A percentile compares a stretch with the other conserved stretches of the same genome.
Conservation (phyloP, 1,140 invertebrate genomes). For the Drosophila suzukii region DNA sequence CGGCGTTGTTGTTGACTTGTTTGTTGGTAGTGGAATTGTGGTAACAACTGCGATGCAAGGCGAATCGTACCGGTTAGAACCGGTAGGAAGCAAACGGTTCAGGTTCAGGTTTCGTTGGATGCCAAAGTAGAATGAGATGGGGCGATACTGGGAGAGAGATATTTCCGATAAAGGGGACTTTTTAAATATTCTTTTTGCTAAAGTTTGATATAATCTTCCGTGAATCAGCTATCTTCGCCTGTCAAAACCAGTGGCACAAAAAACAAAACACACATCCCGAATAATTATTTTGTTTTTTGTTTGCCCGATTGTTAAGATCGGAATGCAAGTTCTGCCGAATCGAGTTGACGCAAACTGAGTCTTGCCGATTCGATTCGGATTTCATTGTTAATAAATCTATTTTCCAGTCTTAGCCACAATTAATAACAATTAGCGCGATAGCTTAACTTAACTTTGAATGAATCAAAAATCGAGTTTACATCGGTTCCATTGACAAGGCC, state of each 20-base stretch:
- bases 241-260: slow-evolving; percentile 23
- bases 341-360: slow-evolving; percentile 20
- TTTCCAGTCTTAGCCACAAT: slow-evolving; percentile 36
- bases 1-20: slow-evolving; percentile 5
- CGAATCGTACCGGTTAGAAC: slow-evolving; percentile 66
- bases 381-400: slow-evolving; percentile 65
- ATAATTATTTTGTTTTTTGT: slow-evolving; percentile 32
- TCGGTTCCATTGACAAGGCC: slow-evolving; percentile 32
- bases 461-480: slow-evolving; percentile 14
- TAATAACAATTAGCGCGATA: slow-evolving; percentile 51
- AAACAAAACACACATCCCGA: slow-evolving; percentile 4
- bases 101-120: slow-evolving; percentile 41
- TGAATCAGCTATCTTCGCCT: slow-evolving; percentile 5
- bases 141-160: slow-evolving; percentile 8
- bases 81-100: slow-evolving; percentile 54
- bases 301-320: slow-evolving; percentile 26
- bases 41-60: slow-evolving; percentile 44
- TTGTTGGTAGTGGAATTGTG: slow-evolving; percentile 40
- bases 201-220: slow-evolving; percentile 9
- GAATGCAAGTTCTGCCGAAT: slow-evolving; percentile 35
- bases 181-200: not conserved
- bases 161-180: slow-evolving; percentile 21
- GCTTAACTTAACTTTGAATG: slow-evolving; percentile 31
- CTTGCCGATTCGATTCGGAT: slow-evolving; percentile 31
- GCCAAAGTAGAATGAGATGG: slow-evolving; percentile 3